Conservation (phyloP, 2,113 vertebrate genomes). For the Elanoides forficatus region DNA sequence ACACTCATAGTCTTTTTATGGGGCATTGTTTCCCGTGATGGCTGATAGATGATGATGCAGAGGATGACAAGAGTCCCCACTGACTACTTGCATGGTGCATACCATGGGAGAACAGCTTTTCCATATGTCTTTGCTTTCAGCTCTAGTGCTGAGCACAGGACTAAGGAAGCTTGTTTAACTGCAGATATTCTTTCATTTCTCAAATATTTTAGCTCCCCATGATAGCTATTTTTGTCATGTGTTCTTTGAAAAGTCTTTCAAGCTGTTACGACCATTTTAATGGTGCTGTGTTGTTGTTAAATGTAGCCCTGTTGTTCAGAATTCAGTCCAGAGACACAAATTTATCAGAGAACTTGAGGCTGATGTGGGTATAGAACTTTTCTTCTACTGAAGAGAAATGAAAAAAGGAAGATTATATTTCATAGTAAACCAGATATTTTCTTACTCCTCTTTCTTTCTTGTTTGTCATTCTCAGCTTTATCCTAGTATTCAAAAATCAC, state of each 20-base stretch:
- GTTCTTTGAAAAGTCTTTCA: not conserved
- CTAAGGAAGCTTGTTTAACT: not conserved
- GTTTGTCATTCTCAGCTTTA: not conserved
- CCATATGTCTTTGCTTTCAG: not conserved
- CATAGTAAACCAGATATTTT: not conserved
- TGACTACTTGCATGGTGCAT: not conserved
- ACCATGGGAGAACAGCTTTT: not conserved
- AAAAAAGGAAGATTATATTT: not conserved
- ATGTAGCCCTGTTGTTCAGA: not conserved
- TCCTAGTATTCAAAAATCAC: not conserved
- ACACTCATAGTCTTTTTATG: not conserved
- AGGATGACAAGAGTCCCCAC: not conserved
- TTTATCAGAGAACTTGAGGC: not conserved
- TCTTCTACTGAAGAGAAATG: not conserved
- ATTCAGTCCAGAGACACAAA: not conserved
- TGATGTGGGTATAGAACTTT: not conserved
- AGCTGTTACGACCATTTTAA: not conserved
- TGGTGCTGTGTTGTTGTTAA: not conserved
- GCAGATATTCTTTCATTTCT: not conserved
- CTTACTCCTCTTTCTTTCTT: not conserved
- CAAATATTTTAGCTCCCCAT: not conserved
- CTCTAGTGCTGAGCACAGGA: not conserved
- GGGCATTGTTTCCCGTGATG: not conserved
- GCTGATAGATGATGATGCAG: not conserved
- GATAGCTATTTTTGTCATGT: not conserved